Evolutionary conservation across 2,888 invertebrate species (phyloP), one percentile per base, ranked within the genome.

Genomic region (Limnephilus lunatus): DNA sequence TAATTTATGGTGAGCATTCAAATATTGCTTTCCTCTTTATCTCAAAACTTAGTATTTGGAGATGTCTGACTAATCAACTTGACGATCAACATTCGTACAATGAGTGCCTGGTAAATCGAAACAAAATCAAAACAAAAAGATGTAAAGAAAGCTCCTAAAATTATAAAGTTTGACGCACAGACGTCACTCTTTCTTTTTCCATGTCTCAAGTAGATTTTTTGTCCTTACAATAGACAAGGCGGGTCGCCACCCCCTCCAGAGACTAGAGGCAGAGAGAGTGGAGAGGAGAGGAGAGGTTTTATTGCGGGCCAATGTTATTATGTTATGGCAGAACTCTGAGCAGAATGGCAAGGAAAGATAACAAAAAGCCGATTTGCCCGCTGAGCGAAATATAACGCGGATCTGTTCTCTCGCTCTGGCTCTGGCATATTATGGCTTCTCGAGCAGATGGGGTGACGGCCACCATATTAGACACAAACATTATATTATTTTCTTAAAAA

Each of bases 331-430:
- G 92, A 93, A 93, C 93, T 93, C 91, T 88, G 93, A 93, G 93
- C 93, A 93, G 93, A 93, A 93, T 93, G 93, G 93, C 92, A 93
- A 93, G 93, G 93, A 93, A 93, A 93, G 93, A 93, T 93, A 93
- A 93, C 93, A 93, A 93, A 93, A 93, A 93, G 93, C 93, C 93
- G 93, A 93, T 93, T 93, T 93, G 93, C 91, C 90, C 93, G 88
- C 91, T 89, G 92, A 92, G 91, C 91, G 93, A 92, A 92, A 93
- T 93, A 93, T 92, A 92, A 92, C 92, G 90, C 83, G 91, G 91
- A 87, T 81, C 39, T 83, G 32, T 82, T 4, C 85, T 14, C 68
- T 80, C 88, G 31, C 88, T 68, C 68, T 68, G n/a, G 68, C 88
- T 89, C 88, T 80, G 80, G 35, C 88, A 80, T 89, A 80, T 81